phyloP scores from a whole-genome alignment of 1,140 invertebrate genomes.

The Drosophila sulfurigaster region DNA sequence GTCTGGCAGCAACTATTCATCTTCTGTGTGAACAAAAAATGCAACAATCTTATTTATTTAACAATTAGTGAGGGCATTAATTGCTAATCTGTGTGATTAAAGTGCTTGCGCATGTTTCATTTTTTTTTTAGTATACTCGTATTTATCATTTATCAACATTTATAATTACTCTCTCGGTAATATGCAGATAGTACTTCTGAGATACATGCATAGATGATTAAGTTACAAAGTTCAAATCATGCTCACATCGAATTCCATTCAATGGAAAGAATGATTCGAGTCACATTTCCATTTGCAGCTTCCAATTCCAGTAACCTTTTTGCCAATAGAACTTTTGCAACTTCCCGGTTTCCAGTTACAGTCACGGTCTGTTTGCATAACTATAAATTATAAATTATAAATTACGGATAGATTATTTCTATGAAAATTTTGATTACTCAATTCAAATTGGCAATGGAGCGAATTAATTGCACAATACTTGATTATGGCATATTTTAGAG shows the following conservation, averaged over 20 bases:
- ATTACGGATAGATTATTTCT: constrained; percentile 2
- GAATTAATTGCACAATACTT: constrained; percentile 54
- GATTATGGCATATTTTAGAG: constrained; percentile 43
- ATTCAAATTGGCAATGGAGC: constrained; percentile 27
- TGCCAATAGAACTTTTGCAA: background rate
- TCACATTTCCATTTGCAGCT: constrained; percentile 4
- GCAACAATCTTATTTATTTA: constrained; percentile 49
- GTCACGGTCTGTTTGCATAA: constrained; percentile 39
- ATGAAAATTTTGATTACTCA: constrained; percentile 36
- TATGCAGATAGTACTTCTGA: background rate
- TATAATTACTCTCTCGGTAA: constrained; percentile 23
- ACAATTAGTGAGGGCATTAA: constrained; percentile 64
- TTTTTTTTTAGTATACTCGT: background rate
- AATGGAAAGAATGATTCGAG: background rate
- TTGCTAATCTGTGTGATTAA: constrained; percentile 42
- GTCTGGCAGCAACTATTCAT: constrained; percentile 27
- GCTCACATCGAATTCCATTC: background rate
- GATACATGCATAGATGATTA: constrained; percentile 6
- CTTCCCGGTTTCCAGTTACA: constrained; percentile 7
- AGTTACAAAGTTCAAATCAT: constrained; percentile 43
- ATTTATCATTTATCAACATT: constrained; percentile 43
- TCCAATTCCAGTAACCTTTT: constrained; percentile 2
- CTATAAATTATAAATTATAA: background rate
- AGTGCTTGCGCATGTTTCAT: constrained; percentile 21
- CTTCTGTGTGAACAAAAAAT: constrained; percentile 44